Evolutionary conservation across 2,113 vertebrate genomes (phyloP), one percentile per base, ranked within the genome.

Genomic region (Phalacrocorax brasilianus): DNA sequence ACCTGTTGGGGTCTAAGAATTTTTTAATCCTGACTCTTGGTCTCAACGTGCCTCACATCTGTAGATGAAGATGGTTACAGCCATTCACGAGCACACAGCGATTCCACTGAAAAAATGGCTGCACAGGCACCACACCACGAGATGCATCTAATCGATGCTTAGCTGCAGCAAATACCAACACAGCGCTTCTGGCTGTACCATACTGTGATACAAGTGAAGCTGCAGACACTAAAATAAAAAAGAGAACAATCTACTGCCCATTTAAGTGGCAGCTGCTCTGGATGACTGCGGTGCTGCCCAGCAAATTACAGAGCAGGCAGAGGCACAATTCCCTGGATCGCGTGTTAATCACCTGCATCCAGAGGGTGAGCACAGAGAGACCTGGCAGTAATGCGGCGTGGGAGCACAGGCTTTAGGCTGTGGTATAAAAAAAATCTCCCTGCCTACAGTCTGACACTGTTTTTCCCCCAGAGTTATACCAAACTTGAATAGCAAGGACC

Each of bases 231-330:
- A 11, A 74, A 96, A 89, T 35, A 62, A 90, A 94, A 94, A 96
- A 96, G 72, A 94, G 93, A 88, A 84, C 91, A 86, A 82, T 72
- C 95, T 59, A 66, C 77, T 49, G 68, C 58, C 93, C 76, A 17
- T 85, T 88, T 85, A 74, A 89, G 92, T 50, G 89, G 94, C 92
- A 95, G 94, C 93, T 95, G 94, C 91, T 93, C 88, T 2, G 20
- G 67, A 67, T 92, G 92, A 89, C 86, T 72, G 90, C 15, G 16
- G 77, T 8, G 23, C 95, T 94, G 93, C 93, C 97, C 97, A 89
- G 91, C 84, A 96, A 94, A 97, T 97, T 97, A 97, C 66, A 26
- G 63, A 89, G 92, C 94, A 93, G 95, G 84, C 93, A 96, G 92
- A 95, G 75, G 89, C 47, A 12, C 91, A 95, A 94, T 91, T 97